A percentile compares a stretch with the other conserved stretches of the same genome.
Conservation (phyloP, 2,113 vertebrate genomes). For the Enhydra lutris region DNA sequence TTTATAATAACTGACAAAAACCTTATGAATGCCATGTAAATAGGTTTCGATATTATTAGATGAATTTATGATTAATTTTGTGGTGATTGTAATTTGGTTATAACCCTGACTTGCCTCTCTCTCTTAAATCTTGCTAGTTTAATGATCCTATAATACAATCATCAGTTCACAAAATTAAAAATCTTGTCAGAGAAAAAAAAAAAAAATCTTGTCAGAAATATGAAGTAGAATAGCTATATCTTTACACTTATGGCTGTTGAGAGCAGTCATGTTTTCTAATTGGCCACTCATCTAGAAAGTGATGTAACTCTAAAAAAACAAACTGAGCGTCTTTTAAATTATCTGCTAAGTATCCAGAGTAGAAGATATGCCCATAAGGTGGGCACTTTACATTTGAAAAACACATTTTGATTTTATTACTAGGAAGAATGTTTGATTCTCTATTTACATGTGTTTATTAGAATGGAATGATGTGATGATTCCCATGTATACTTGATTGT, state of each 20-base stretch:
- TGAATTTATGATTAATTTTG: slow-evolving; percentile 30
- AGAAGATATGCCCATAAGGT: not conserved
- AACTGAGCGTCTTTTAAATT: not conserved
- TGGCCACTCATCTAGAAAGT: not conserved
- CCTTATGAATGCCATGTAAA: not conserved
- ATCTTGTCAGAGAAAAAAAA: not conserved
- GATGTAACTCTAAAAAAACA: not conserved
- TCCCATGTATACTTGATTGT: not conserved
- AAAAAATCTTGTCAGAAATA: slow-evolving; percentile 25
- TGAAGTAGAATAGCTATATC: not conserved
- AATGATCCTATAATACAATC: not conserved
- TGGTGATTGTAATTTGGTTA: slow-evolving; percentile 7
- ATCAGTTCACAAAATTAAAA: slow-evolving; percentile 33
- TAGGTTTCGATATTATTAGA: not conserved
- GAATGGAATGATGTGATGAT: not conserved
- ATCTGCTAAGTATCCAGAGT: not conserved
- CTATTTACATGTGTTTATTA: not conserved
- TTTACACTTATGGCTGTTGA: not conserved
- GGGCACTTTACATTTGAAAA: not conserved
- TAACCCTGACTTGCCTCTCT: not conserved
- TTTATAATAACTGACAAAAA: not conserved
- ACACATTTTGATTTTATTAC: not conserved
- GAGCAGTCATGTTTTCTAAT: not conserved
- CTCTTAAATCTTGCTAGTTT: slow-evolving; percentile 23
- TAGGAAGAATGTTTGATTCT: not conserved